These are phyloP conservation scores for Nylanderia fulva DNA, from an alignment of 1,140 invertebrate genomes.

Conservation along the genomic window DNA sequence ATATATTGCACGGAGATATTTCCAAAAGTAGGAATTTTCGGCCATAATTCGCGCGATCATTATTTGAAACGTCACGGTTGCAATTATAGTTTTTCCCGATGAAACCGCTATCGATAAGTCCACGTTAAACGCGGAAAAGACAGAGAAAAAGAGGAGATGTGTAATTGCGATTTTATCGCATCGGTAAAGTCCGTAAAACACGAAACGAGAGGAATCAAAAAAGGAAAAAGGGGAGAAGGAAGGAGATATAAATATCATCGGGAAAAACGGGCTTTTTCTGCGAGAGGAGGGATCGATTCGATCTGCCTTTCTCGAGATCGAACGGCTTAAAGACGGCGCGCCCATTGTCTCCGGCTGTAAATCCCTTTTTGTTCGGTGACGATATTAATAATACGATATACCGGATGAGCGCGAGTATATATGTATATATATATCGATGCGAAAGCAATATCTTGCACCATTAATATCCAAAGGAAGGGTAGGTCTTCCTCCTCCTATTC, in stretches of 20 bases:
- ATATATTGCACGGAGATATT: conserved; percentile 15
- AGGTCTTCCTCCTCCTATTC: conserved; percentile 48
- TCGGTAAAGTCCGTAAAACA: not conserved
- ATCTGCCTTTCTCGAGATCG: not conserved
- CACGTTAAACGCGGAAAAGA: conserved; percentile 4
- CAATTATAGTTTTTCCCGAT: conserved; percentile 4
- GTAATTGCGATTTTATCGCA: conserved; percentile 53
- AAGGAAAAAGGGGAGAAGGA: not conserved
- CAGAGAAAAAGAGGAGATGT: not conserved
- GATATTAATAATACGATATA: conserved; percentile 73
- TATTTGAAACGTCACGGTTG: conserved; percentile 36
- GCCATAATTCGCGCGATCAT: conserved; percentile 7
- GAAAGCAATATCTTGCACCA: conserved; percentile 81
- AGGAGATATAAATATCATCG: conserved; percentile 34
- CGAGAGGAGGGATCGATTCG: conserved; percentile 22
- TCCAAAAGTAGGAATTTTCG: conserved; percentile 28
- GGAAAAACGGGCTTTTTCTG: not conserved
- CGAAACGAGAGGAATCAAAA: conserved; percentile 2
- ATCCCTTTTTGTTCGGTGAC: conserved; percentile 67
- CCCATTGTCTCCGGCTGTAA: conserved; percentile 58
- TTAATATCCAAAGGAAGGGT: conserved; percentile 79
- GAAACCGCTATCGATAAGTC: conserved; percentile 29
- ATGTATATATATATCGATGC: conserved; percentile 58
- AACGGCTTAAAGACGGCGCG: conserved; percentile 44
- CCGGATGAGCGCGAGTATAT: not conserved